phyloP scores from a whole-genome alignment of 2,797 vertebrate genomes.

The Gallinago nigripennis region DNA sequence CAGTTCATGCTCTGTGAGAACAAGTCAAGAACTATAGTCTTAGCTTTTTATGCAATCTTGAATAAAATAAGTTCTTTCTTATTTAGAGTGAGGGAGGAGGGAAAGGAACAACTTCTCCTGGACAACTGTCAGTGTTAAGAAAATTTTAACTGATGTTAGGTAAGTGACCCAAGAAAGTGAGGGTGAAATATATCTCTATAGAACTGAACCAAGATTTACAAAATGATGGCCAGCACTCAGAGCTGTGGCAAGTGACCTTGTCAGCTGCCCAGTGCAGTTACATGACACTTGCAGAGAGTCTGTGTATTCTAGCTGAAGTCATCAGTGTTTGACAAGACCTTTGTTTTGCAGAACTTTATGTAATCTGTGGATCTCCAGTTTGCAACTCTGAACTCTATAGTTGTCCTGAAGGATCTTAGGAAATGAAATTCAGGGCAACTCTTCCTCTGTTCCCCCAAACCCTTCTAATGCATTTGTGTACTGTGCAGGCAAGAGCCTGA shows the following conservation, averaged over 20 bases:
- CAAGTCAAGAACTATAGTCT: not conserved
- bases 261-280: not conserved
- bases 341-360: not conserved
- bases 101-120: not conserved
- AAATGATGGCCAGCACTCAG: not conserved
- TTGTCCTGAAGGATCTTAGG: not conserved
- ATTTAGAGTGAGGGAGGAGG: fast-evolving
- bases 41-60: not conserved
- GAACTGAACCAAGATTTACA: not conserved
- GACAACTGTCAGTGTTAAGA: not conserved
- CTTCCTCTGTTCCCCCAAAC: not conserved
- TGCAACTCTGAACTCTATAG: not conserved
- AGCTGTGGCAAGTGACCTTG: not conserved
- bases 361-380: not conserved
- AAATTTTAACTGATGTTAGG: not conserved
- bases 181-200: not conserved
- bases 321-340: not conserved
- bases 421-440: not conserved
- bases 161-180: not conserved
- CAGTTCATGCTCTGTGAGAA: not conserved
- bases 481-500: not conserved
- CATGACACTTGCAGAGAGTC: not conserved
- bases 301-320: not conserved
- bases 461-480: not conserved
- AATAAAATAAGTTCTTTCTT: not conserved